phyloP scores from a whole-genome alignment of 2,888 invertebrate genomes.

The Himalopsyche kuldschensis region DNA sequence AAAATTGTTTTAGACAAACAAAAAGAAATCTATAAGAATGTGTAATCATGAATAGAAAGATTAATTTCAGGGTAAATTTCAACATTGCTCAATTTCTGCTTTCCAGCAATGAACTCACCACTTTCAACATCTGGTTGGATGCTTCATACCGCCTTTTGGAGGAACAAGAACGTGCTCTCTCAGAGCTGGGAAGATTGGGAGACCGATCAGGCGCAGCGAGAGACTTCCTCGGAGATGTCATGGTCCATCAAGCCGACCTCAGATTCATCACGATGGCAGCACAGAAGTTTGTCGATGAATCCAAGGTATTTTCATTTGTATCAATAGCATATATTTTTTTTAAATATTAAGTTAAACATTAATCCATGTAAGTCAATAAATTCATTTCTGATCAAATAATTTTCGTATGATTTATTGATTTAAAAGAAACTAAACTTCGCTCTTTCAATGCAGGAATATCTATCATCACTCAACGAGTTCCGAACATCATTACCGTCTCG shows the following conservation, averaged over 20 bases:
- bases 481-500: constrained; percentile 82
- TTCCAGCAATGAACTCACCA: constrained; percentile 71
- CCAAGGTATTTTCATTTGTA: constrained; percentile 64
- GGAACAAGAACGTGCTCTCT: constrained; percentile 81
- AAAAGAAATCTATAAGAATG: background rate
- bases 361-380: too few relatives aligned
- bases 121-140: constrained; percentile 84
- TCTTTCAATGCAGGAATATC: constrained; percentile 66
- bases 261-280: constrained; percentile 95
- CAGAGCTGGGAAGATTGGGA: constrained; percentile 72
- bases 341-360: too few relatives aligned
- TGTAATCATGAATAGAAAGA: background rate
- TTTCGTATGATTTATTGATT: too few relatives aligned
- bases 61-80: background rate
- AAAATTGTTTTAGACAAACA: too few relatives aligned
- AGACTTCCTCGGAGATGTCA: constrained; percentile 90
- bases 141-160: constrained; percentile 77
- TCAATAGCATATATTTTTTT: constrained; percentile 10
- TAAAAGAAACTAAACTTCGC: too few relatives aligned
- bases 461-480: constrained; percentile 82
- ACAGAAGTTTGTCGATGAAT: constrained; percentile 94
- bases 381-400: too few relatives aligned
- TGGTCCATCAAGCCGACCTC: constrained; percentile 93
- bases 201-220: constrained; percentile 78
- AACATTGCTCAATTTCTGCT: background rate